A percentile compares a stretch with the other conserved stretches of the same genome.
Evolutionary conservation across 2,797 vertebrate species (phyloP).

Genomic region (Apogon hyalosoma): DNA sequence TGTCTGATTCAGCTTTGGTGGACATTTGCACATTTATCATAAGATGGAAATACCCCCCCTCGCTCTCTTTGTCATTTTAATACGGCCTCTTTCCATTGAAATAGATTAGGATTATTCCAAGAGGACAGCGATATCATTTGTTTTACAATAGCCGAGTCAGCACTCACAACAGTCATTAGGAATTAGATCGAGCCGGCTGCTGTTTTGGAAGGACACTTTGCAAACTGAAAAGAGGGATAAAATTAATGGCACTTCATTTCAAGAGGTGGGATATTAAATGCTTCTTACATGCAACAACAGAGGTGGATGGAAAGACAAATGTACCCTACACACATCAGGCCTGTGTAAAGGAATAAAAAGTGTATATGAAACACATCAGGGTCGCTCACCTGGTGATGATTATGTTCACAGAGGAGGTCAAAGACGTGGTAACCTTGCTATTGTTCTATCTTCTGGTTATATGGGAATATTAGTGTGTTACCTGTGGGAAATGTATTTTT

Average conservation of each 20-base stretch:
- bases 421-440: slow-evolving; percentile 79
- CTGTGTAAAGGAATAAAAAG: slow-evolving; percentile 23
- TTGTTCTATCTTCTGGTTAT: slow-evolving; percentile 75
- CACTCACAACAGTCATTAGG: slow-evolving; percentile 71
- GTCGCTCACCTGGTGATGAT: slow-evolving; percentile 63
- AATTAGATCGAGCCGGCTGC: slow-evolving; percentile 60
- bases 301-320: slow-evolving; percentile 56
- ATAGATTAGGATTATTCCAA: slow-evolving; percentile 82
- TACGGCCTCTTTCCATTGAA: slow-evolving; percentile 72
- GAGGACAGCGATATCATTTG: slow-evolving; percentile 83
- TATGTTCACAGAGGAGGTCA: slow-evolving; percentile 61
- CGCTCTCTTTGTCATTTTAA: slow-evolving; percentile 69
- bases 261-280: slow-evolving; percentile 39
- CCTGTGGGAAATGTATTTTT: slow-evolving; percentile 76
- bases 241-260: slow-evolving; percentile 59
- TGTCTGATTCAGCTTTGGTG: slow-evolving; percentile 85
- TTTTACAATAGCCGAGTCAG: slow-evolving; percentile 81
- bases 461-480: slow-evolving; percentile 55
- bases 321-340: slow-evolving; percentile 12
- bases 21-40: slow-evolving; percentile 90
- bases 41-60: slow-evolving; percentile 62
- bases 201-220: slow-evolving; percentile 50
- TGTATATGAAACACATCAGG: slow-evolving; percentile 37
- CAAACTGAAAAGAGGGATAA: slow-evolving; percentile 56
- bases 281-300: slow-evolving; percentile 27